Evolutionary conservation across 1,140 invertebrate genomes (phyloP), one percentile per base, ranked within the genome.

Genomic region (Bombus confusus): DNA sequence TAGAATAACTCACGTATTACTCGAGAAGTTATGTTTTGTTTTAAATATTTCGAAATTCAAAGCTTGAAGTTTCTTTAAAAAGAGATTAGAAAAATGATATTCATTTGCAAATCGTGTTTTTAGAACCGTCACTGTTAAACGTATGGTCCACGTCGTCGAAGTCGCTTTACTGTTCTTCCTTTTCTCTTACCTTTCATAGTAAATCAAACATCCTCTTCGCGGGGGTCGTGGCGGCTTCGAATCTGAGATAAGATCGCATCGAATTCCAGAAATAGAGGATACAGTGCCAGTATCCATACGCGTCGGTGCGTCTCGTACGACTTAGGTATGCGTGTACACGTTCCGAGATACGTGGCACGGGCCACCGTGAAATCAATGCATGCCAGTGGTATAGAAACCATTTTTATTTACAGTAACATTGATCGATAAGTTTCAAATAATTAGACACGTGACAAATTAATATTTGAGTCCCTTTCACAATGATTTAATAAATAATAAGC

Each of bases 181-280:
- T 69, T 83, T 77, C 83, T 82, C 18, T 39, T 84, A 62, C 64
- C 39, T 68, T 52, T 52, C 52, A 75, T 80, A 88, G 62, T 92
- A 93, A 92, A 92, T 93, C 91, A 93, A 92, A 91, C 87, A 88
- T 88, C 86, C 85, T 93, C 91, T 92, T 92, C 85, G 88, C 88
- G 91, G 88, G 88, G 90, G 91, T 91, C 87, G 82, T 73, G 84
- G 64, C 41, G 86, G 82, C 78, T 81, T 80, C 71, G 83, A 64
- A 43, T 41, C 8, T 41, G 59, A 91, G 90, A 92, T 92, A 92
- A 92, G 86, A 93, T 91, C 92, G 80, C 86, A 86, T 92, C 86
- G 91, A 87, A 93, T 92, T 92, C 90, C 84, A 85, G 83, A 93
- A 92, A 92, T 82, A 80, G 87, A 83, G 80, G 89, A 62, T 86